These are phyloP conservation scores for Nothoprocta perdicaria DNA, from an alignment of 2,113 vertebrate species.

Conservation along the genomic window DNA sequence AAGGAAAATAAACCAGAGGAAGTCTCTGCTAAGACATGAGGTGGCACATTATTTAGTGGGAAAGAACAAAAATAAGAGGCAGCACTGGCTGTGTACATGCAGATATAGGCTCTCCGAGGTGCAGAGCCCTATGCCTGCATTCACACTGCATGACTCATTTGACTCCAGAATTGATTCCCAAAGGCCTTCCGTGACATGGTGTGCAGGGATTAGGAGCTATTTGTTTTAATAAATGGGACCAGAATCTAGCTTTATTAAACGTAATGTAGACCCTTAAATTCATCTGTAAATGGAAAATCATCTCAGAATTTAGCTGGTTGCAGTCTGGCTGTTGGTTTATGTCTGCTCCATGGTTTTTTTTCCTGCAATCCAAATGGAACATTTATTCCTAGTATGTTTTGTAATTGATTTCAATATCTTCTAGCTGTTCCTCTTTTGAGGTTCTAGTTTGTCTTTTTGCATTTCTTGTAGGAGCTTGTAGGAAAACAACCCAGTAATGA, in stretches of 20 bases:
- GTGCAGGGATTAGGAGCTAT: background rate
- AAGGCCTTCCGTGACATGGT: background rate
- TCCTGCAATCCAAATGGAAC: background rate
- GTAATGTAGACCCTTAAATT: background rate
- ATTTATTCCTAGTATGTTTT: background rate
- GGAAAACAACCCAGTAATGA: background rate
- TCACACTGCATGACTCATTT: background rate
- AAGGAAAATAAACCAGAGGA: background rate
- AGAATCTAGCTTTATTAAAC: background rate
- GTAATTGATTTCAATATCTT: background rate
- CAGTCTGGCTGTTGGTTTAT: background rate
- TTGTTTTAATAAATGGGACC: background rate
- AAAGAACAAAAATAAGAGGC: background rate
- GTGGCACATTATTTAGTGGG: background rate
- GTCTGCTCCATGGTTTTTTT: background rate
- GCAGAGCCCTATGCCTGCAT: background rate
- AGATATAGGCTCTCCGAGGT: accelerated
- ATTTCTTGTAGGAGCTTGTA: background rate
- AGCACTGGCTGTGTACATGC: background rate
- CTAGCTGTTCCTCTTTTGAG: background rate
- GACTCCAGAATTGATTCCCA: background rate
- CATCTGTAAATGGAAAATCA: background rate
- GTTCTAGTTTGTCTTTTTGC: background rate
- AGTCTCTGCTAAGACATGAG: background rate
- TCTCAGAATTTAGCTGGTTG: background rate